These are phyloP conservation scores for Rhineura floridana DNA, from an alignment of 2,113 vertebrate genomes.

Conservation along the genomic window DNA sequence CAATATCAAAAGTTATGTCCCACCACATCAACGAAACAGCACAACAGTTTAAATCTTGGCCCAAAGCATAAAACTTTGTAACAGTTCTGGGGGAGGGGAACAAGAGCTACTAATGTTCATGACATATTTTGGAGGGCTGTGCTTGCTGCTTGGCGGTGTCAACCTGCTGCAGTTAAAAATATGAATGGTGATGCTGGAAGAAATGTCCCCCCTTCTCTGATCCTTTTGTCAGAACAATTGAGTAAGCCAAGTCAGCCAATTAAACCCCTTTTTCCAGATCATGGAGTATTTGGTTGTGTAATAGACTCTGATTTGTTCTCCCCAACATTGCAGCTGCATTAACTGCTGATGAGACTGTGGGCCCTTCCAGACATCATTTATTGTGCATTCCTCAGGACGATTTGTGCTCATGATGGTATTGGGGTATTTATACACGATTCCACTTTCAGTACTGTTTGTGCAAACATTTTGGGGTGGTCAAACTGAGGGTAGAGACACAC, in stretches of 20 bases:
- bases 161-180: neutral
- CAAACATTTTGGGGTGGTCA: no score
- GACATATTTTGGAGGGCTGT: neutral
- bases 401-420: no score
- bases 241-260: neutral
- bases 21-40: neutral
- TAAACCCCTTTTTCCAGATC: neutral
- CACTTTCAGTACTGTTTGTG: no score
- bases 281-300: neutral
- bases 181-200: neutral
- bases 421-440: no score
- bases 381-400: no score
- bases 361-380: no score
- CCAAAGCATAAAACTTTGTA: neutral
- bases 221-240: neutral
- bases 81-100: neutral
- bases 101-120: neutral
- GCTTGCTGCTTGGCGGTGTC: neutral
- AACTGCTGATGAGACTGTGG: neutral
- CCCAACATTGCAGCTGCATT: neutral
- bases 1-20: neutral
- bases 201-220: neutral
- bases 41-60: neutral
- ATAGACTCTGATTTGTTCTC: neutral
- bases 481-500: no score